Evolutionary conservation across 2,888 invertebrate genomes (phyloP), one percentile per base, ranked within the genome.

Genomic region (Zootermopsis nevadensis): DNA sequence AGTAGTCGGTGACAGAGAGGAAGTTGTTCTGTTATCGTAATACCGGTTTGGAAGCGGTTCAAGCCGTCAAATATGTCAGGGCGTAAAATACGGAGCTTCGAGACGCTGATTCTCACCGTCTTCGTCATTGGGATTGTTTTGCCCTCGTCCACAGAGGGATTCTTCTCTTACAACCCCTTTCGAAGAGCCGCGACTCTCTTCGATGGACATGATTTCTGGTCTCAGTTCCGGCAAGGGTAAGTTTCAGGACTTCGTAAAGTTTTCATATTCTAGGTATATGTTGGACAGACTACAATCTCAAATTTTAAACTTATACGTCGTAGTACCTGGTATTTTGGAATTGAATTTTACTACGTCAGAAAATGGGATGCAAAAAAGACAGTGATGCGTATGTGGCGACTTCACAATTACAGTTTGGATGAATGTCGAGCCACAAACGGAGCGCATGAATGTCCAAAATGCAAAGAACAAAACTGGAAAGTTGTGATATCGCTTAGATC

Each of bases 161-260:
- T 38, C 67, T 66, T 42, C 60, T 7, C 53, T 27, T 66, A 53
- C 24, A 77, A 31, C 31, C 77, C 77, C 2, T 30, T 77, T 22
- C 35, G 42, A 30, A 80, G 80, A n/a, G 30, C 42, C 3, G 48
- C 42, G 3, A 35, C 76, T 10, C 15, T 38, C 30, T 80, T 80
- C 42, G 67, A 67, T 22, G 66, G 38, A 12, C 48, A 30, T 30
- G 80, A 80, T n/a, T 67, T 80, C 67, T 69, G 66, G 67, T 38
- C 53, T 30, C 42, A 80, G 30, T 66, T 80, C 38, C 38, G 67
- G 10, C 80, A 80, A 30, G 80, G 80, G 80, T 80, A 30, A 80
- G 80, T 60, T 48, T 4, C 27, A 8, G 15, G 19, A 3, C 1
- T 42, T 19, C 48, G 19, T 3, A 48, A 48, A 48, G 38, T 10